Evolutionary conservation across 1,140 invertebrate species (phyloP).

Genomic region (Alviniconcha marisindica): DNA sequence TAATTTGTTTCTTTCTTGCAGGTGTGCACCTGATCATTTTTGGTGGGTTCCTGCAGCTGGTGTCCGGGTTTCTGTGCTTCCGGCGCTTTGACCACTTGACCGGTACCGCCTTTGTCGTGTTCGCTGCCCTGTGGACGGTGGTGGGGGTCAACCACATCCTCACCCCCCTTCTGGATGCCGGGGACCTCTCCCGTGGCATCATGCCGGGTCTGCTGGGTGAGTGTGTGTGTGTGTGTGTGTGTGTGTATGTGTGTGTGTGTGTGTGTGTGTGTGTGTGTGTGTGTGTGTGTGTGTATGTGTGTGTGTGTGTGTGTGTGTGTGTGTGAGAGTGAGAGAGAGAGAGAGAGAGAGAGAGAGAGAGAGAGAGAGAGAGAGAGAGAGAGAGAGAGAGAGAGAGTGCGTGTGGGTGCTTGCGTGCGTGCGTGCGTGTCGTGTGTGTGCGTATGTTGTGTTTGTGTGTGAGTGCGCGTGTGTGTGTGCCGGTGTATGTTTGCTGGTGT

Average conservation of each 20-base stretch:
- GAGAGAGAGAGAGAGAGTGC: too few species aligned
- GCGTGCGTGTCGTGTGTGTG: too few species aligned
- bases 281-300: not conserved
- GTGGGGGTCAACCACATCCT: conserved; percentile 61
- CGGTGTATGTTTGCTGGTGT: too few species aligned
- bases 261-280: conserved; percentile 8
- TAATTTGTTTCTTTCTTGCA: conserved; percentile 44
- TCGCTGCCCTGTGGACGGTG: conserved; percentile 61
- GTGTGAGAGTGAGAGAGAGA: too few species aligned
- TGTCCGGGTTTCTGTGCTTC: conserved; percentile 58
- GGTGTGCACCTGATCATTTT: conserved; percentile 64
- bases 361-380: too few species aligned
- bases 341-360: too few species aligned
- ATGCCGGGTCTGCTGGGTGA: conserved; percentile 57
- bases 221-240: too few species aligned
- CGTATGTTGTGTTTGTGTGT: too few species aligned
- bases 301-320: too few species aligned
- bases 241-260: not conserved
- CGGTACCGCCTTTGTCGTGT: conserved; percentile 61
- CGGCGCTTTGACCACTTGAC: conserved; percentile 61
- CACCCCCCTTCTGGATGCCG: conserved; percentile 26
- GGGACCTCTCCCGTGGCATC: conserved; percentile 43
- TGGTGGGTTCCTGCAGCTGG: conserved; percentile 61
- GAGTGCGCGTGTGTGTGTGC: too few species aligned
- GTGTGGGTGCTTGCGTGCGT: too few species aligned